phyloP scores from a whole-genome alignment of 2,797 vertebrate genomes.

The Fringilla coelebs region DNA sequence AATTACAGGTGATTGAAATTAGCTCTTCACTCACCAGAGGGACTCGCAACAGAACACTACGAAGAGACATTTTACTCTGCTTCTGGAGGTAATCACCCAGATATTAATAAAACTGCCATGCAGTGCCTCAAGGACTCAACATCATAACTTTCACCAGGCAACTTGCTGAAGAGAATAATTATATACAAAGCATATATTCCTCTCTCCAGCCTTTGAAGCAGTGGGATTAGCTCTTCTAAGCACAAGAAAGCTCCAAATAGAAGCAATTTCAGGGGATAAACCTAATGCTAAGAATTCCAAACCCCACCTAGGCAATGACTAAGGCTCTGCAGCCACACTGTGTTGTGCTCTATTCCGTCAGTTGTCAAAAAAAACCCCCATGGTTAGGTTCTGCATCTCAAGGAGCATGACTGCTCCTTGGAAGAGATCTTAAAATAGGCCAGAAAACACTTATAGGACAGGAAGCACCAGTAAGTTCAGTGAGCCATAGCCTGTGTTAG shows the following conservation, averaged over 20 bases:
- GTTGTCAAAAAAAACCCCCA: background rate
- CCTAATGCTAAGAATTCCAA: background rate
- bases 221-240: conserved; percentile 41
- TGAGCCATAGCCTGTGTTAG: background rate
- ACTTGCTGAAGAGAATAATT: background rate
- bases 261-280: conserved; percentile 52
- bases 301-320: background rate
- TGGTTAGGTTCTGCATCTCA: background rate
- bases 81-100: background rate
- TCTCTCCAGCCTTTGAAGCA: conserved; percentile 27
- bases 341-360: background rate
- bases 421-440: background rate
- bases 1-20: background rate
- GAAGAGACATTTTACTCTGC: background rate
- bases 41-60: background rate
- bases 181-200: conserved; percentile 35
- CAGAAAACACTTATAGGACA: background rate
- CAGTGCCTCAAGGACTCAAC: background rate
- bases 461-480: background rate
- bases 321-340: background rate
- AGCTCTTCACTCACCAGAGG: background rate
- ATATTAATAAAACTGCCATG: conserved; percentile 4
- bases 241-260: conserved; percentile 41
- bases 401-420: background rate
- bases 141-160: background rate